Percentiles rank a stretch among this genome's conserved stretches.
These are phyloP conservation scores for Leuctra nigra DNA, from an alignment of 2,888 invertebrate genomes.

Conservation along the genomic window DNA sequence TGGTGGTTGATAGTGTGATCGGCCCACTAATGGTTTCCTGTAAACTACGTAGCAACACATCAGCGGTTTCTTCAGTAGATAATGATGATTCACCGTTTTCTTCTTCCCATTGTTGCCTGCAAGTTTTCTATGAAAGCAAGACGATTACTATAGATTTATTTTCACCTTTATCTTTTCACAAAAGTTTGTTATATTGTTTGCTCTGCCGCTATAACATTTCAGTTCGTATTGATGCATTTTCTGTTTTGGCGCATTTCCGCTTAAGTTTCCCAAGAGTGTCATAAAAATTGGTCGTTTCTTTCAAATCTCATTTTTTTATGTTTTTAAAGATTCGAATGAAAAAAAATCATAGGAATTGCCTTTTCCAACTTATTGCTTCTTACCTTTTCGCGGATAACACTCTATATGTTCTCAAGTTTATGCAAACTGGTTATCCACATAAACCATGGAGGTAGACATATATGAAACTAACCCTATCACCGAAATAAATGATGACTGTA, in stretches of 20 bases:
- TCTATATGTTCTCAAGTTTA: too few relatives aligned
- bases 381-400: too few relatives aligned
- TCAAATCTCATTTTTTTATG: too few relatives aligned
- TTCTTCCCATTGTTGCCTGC: not conserved
- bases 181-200: conserved; percentile 11
- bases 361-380: too few relatives aligned
- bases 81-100: conserved; percentile 6
- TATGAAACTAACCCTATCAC: too few relatives aligned
- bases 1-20: not conserved
- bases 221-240: conserved; percentile 10
- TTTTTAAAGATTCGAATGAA: too few relatives aligned
- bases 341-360: too few relatives aligned
- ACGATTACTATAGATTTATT: conserved; percentile 8
- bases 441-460: too few relatives aligned
- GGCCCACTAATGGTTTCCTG: conserved; percentile 11
- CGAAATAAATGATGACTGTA: too few relatives aligned
- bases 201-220: conserved; percentile 9
- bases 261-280: conserved; percentile 13
- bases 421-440: too few relatives aligned
- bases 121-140: not conserved
- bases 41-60: conserved; percentile 7
- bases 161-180: conserved; percentile 8
- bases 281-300: not conserved
- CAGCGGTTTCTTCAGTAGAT: conserved; percentile 4
- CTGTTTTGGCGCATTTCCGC: conserved; percentile 2